Base-by-base conservation (phyloP, 2,113 vertebrate genomes). In the Odocoileus virginianus region DNA sequence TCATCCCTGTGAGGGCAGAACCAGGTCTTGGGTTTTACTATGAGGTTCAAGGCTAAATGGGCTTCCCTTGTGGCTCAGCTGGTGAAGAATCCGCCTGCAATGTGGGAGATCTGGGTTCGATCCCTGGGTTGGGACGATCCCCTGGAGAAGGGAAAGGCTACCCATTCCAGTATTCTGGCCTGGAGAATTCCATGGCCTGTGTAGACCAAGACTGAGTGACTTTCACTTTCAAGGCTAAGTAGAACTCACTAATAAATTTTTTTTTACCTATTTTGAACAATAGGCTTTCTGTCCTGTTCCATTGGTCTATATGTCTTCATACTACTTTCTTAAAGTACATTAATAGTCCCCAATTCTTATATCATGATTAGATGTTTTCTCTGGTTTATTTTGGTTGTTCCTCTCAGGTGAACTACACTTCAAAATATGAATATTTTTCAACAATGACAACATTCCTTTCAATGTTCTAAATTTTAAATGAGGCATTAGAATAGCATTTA, bases 341-440 rank as follows among this genome's bases (percentile, higher is more conserved):
- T 81, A 78, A 61, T 15, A n/a, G 7, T 83, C 19, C 45, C 36
- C 57, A 85, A 45, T 92, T 95, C 16, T 95, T 94, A 43, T 87
- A 7, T 43, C 9, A 50, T 17, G 16, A 52, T 33, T 78, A 17
- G 27, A 64, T 79, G 30, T 52, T 79, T 45, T 58, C 92, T 90
- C 47, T 67, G 27, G 14, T 40, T 82, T 82, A 61, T 93, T 91
- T 61, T 36, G 7, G 4, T 87, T 71, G 6, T 85, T 67, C 45
- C 5, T 87, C 19, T 54, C 79, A 86, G 82, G 54, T 86, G 50
- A 95, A 95, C 60, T n/a, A 17, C 4, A 85, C 23, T 95, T 74
- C 57, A 90, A 83, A 95, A 64, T 95, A 64, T 13, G 33, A 93
- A 19, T 93, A 84, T 87, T 95, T 76, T 30, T 93, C 91, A 89